A percentile compares a stretch with the other conserved stretches of the same genome.
Conservation (phyloP, 2,113 vertebrate species). For the Sakesphorus luctuosus region DNA sequence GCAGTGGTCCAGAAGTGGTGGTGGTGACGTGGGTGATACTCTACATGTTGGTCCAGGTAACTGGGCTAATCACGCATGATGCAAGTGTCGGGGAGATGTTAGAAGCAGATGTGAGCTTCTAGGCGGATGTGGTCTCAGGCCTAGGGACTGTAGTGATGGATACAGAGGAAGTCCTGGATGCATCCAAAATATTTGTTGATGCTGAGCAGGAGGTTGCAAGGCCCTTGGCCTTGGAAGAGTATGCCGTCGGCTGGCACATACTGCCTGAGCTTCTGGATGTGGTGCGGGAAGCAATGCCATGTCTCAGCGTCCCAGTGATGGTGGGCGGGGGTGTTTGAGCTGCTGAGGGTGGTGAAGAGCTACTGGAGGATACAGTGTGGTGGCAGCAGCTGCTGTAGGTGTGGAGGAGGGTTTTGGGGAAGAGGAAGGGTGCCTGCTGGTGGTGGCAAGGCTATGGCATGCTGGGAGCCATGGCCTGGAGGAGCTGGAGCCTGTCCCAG, state of each 20-base stretch:
- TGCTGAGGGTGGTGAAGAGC: background rate
- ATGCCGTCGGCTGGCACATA: background rate
- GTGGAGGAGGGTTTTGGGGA: background rate
- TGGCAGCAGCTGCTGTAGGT: background rate
- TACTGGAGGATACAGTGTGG: background rate
- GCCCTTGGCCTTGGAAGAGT: background rate
- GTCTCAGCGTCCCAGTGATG: background rate
- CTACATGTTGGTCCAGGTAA: background rate
- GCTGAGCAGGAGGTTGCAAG: background rate
- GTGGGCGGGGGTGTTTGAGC: accelerated
- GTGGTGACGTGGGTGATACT: background rate
- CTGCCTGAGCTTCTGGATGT: background rate
- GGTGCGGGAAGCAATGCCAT: background rate
- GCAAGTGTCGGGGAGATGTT: background rate
- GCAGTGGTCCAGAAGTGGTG: background rate
- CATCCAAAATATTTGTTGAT: background rate
- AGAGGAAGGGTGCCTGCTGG: background rate
- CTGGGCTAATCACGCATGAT: background rate
- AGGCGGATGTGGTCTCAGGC: background rate
- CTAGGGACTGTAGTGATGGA: background rate
- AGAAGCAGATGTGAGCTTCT: background rate
- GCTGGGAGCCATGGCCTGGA: background rate
- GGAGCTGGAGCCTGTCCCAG: background rate
- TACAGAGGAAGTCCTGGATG: background rate
- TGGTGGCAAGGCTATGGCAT: background rate